Base-by-base conservation (phyloP, 1,140 invertebrate genomes). In the Ceratoteleas bidentatus region DNA sequence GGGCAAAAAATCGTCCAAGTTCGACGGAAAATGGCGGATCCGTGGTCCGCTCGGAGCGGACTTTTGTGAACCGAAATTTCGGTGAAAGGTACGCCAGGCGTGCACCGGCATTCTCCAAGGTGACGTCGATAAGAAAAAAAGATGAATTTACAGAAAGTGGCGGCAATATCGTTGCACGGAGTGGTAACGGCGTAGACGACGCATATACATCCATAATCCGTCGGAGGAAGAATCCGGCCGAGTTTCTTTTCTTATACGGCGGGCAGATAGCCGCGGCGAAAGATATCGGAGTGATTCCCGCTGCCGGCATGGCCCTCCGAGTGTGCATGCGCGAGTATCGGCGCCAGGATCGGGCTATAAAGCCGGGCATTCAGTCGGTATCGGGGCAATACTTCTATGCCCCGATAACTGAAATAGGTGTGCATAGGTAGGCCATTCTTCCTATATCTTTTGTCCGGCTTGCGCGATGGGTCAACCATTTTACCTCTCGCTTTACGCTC, bases 311-410 rank as follows among this genome's bases (percentile, higher is more conserved):
- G 56, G 70, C 60, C 62, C 75, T 75, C 56, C 33, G 66, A 76
- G 56, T 60, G 76, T 74, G 69, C 58, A 78, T 66, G 76, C 62
- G 50, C 70, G 50, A 69, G 77, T 89, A 90, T 90, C 89, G 86
- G 76, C 16, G 33, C 58, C 58, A 79, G 85, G 84, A 91, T 91
- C 90, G 85, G 83, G 74, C 86, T 85, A 89, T 91, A 91, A 91
- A 90, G 86, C 87, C 85, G 76, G 86, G 85, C 87, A 90, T 90
- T 91, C 89, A 88, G 85, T 88, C 83, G 85, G 83, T 90, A 90
- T 90, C 88, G 82, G 83, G 64, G 86, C 87, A 89, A 88, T 88
- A 89, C 87, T 88, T 88, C 86, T 85, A 84, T 82, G 83, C 80
- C 83, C 86, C 83, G 89, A 90, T 91, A 90, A 90, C 84, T 86